phyloP scores from a whole-genome alignment of 2,113 vertebrate genomes.

The Crocuta crocuta region DNA sequence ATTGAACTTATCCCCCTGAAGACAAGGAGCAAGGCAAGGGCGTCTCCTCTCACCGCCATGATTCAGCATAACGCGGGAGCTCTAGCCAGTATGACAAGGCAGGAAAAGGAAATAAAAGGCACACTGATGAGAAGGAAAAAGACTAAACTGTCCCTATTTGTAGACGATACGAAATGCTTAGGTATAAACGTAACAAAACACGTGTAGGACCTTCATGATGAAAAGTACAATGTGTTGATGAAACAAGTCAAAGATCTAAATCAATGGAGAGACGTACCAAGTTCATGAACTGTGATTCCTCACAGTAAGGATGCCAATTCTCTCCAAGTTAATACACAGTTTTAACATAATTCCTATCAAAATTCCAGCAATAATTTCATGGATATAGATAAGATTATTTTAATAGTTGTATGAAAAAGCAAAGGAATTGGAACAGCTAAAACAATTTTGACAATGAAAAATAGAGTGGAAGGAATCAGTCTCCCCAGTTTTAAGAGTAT shows the following conservation, averaged over 20 bases:
- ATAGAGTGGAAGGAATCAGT: background rate
- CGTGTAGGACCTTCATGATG: background rate
- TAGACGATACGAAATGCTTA: background rate
- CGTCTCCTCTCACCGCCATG: background rate
- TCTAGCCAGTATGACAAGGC: background rate
- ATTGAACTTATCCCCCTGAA: background rate
- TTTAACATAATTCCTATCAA: background rate
- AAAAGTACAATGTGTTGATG: background rate
- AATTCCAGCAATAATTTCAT: background rate
- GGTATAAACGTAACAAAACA: background rate
- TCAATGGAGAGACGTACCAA: background rate
- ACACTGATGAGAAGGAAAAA: background rate
- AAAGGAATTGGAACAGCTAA: background rate
- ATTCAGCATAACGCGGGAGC: background rate
- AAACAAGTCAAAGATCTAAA: background rate
- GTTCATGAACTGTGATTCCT: background rate
- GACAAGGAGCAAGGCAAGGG: background rate
- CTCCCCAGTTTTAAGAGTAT: background rate
- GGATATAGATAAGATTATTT: background rate
- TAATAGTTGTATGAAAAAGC: background rate
- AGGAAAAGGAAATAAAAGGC: background rate
- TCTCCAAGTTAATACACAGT: background rate
- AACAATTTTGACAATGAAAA: background rate
- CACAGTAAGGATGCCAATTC: background rate
- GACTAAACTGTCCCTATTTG: background rate